phyloP scores from a whole-genome alignment of 2,113 vertebrate genomes.

The Poeciliopsis turrubarensis region DNA sequence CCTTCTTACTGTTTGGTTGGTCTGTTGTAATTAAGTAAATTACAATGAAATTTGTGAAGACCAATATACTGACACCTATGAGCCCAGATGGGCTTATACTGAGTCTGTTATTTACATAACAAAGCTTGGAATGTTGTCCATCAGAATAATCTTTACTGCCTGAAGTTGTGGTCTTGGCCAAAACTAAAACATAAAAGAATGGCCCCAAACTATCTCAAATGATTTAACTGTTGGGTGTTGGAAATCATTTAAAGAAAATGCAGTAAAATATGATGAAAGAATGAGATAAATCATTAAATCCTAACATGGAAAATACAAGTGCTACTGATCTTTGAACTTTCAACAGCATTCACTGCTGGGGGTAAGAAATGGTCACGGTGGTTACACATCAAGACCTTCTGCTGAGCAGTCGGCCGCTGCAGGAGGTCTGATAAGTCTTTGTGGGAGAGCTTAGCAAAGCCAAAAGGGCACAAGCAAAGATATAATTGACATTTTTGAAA shows the following conservation, averaged over 20 bases:
- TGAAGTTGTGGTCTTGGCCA: neutral
- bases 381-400: slow-evolving; percentile 30
- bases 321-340: slow-evolving; percentile 40
- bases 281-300: slow-evolving; percentile 7
- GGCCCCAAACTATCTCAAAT: neutral
- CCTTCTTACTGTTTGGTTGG: neutral
- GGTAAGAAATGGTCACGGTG: slow-evolving; percentile 31
- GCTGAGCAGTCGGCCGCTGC: slow-evolving; percentile 24
- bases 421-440: slow-evolving; percentile 53
- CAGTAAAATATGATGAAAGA: neutral
- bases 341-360: slow-evolving; percentile 15
- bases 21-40: neutral
- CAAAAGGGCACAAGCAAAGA: slow-evolving; percentile 28
- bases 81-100: neutral
- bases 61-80: neutral
- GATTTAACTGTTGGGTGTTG: neutral
- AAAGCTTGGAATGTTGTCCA: neutral
- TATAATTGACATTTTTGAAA: slow-evolving; percentile 64
- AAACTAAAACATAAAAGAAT: neutral
- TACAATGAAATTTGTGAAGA: neutral
- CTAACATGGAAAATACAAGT: slow-evolving; percentile 13
- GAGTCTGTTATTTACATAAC: neutral
- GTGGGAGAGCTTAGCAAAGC: slow-evolving; percentile 54
- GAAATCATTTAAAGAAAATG: neutral
- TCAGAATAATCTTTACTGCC: too few relatives aligned